These are phyloP conservation scores for Harpagoxenus sublaevis DNA, from an alignment of 2,888 invertebrate genomes.

Conservation along the genomic window DNA sequence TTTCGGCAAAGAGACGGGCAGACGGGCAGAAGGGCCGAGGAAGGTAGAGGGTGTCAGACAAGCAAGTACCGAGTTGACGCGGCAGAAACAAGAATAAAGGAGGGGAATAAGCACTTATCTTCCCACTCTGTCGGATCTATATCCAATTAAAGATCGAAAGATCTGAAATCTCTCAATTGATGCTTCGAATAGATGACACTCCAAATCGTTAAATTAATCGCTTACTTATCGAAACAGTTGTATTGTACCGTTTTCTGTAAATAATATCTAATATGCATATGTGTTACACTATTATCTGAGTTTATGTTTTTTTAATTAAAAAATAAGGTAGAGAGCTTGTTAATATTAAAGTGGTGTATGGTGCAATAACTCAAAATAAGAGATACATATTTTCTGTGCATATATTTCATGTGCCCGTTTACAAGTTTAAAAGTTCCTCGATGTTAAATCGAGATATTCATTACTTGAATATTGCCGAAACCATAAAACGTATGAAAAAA, in stretches of 20 bases:
- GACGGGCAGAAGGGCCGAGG: conserved; percentile 64
- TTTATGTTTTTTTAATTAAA: background rate
- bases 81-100: conserved; percentile 12
- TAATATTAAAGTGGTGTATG: conserved; percentile 10
- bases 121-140: background rate
- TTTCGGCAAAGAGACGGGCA: conserved; percentile 71
- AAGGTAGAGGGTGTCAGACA: conserved; percentile 31
- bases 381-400: conserved; percentile 8
- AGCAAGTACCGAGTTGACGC: conserved; percentile 38
- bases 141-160: background rate
- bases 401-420: background rate
- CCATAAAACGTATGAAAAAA: conserved; percentile 36
- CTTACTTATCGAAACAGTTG: background rate
- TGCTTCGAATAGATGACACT: background rate
- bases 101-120: background rate
- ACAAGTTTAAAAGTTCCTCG: background rate
- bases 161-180: background rate
- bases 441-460: conserved; percentile 32
- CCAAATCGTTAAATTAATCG: conserved; percentile 16
- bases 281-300: background rate
- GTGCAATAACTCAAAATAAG: conserved; percentile 25
- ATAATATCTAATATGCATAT: background rate
- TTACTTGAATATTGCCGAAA: background rate
- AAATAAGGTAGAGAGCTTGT: background rate
- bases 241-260: background rate